These are phyloP conservation scores for Andrena trimmerana DNA, from an alignment of 2,888 invertebrate genomes.

Conservation along the genomic window DNA sequence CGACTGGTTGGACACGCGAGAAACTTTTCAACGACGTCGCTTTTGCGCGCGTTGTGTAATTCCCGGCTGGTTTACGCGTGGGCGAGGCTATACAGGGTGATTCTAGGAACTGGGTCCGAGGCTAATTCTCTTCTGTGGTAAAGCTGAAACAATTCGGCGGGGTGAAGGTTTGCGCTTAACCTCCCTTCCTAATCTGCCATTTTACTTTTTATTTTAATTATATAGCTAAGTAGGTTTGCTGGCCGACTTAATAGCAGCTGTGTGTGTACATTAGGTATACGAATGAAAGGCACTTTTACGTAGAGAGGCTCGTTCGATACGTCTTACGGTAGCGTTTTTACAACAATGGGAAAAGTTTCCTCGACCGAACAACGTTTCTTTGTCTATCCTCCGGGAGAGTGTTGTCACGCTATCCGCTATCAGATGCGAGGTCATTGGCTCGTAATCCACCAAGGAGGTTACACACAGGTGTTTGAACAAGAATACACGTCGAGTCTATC, in stretches of 20 bases:
- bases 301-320: not conserved
- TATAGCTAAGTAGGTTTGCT: not conserved
- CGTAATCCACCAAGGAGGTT: slow-evolving; percentile 63
- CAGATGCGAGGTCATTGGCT: slow-evolving; percentile 65
- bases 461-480: slow-evolving; percentile 62
- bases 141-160: not conserved
- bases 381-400: not conserved
- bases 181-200: not conserved
- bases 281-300: not conserved
- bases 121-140: too few relatives aligned
- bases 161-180: not conserved
- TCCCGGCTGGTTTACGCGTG: slow-evolving; percentile 44
- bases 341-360: not conserved
- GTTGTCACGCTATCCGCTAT: slow-evolving; percentile 50
- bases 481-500: slow-evolving; percentile 49
- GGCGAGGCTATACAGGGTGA: slow-evolving; percentile 27
- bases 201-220: not conserved
- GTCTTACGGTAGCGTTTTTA: not conserved
- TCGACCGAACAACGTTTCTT: slow-evolving; percentile 26
- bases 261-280: too few relatives aligned
- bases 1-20: slow-evolving; percentile 2
- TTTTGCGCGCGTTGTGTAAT: slow-evolving; percentile 59
- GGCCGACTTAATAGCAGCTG: not conserved
- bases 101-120: not conserved
- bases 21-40: slow-evolving; percentile 44